phyloP scores from a whole-genome alignment of 2,888 invertebrate genomes.

The Macrosoma leucophasiata region DNA sequence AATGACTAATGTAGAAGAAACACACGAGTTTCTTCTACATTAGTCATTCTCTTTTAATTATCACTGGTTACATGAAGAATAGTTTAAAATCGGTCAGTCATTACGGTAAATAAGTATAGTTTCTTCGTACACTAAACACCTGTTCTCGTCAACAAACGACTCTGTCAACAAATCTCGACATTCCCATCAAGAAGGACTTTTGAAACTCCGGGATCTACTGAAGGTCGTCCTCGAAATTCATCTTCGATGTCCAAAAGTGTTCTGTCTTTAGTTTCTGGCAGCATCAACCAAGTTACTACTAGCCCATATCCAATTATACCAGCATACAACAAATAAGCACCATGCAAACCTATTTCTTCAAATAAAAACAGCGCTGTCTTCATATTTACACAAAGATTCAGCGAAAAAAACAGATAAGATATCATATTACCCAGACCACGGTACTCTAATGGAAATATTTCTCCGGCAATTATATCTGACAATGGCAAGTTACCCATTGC shows the following conservation, averaged over 20 bases:
- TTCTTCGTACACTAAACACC: background rate
- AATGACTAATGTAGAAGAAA: too few species aligned
- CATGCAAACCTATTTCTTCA: conserved; percentile 59
- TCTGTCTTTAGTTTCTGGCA: conserved; percentile 80
- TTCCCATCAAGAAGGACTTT: background rate
- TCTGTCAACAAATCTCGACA: background rate
- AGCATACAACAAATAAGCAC: conserved; percentile 74
- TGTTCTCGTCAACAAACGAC: background rate
- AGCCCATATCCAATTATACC: conserved; percentile 66
- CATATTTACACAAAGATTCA: conserved; percentile 76
- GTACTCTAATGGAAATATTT: conserved; percentile 77
- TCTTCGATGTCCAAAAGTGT: conserved; percentile 79
- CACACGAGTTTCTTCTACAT: too few species aligned
- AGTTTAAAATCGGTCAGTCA: too few species aligned
- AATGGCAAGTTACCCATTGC: conserved; percentile 76
- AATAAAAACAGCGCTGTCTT: conserved; percentile 75
- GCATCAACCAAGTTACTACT: conserved; percentile 63
- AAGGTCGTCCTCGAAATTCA: conserved; percentile 54
- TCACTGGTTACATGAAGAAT: too few species aligned
- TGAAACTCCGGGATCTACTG: conserved; percentile 4
- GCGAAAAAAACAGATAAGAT: conserved; percentile 71
- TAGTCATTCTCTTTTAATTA: too few species aligned
- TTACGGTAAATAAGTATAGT: background rate
- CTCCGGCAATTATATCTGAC: conserved; percentile 81
- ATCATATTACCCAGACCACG: conserved; percentile 78